phyloP scores from a whole-genome alignment of 2,888 invertebrate genomes.

The Thelaira solivaga region DNA sequence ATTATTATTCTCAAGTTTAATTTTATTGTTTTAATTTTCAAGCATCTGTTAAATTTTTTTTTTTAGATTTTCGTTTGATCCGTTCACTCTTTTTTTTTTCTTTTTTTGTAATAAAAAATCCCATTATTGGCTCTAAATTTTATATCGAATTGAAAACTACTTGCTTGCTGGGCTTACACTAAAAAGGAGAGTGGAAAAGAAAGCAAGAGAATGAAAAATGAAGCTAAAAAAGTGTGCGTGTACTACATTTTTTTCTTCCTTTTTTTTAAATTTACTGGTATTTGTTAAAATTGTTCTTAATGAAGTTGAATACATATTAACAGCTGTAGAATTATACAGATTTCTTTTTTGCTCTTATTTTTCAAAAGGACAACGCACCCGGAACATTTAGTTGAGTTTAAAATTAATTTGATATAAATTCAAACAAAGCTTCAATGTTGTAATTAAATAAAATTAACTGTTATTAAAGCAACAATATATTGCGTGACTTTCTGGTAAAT shows the following conservation, averaged over 20 bases:
- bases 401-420: constrained; percentile 16
- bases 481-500: too few species aligned
- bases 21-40: too few species aligned
- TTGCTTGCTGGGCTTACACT: too few species aligned
- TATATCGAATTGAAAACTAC: too few species aligned
- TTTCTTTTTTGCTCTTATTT: not conserved
- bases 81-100: too few species aligned
- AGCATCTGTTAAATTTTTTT: too few species aligned
- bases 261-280: not conserved
- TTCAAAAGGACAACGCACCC: constrained; percentile 48
- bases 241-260: constrained; percentile 41
- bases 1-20: too few species aligned
- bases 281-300: constrained; percentile 35
- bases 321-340: constrained; percentile 28
- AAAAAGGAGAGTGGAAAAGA: constrained; percentile 1
- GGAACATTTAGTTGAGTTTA: not conserved
- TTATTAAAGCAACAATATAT: not conserved
- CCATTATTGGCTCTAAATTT: too few species aligned
- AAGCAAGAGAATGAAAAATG: not conserved
- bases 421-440: constrained; percentile 6
- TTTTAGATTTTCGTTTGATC: too few species aligned
- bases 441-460: not conserved
- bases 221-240: constrained; percentile 22
- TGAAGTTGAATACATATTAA: constrained; percentile 54
- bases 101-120: too few species aligned